Base-by-base conservation (phyloP, 2,888 invertebrate species). In the Lasioglossum vierecki region DNA sequence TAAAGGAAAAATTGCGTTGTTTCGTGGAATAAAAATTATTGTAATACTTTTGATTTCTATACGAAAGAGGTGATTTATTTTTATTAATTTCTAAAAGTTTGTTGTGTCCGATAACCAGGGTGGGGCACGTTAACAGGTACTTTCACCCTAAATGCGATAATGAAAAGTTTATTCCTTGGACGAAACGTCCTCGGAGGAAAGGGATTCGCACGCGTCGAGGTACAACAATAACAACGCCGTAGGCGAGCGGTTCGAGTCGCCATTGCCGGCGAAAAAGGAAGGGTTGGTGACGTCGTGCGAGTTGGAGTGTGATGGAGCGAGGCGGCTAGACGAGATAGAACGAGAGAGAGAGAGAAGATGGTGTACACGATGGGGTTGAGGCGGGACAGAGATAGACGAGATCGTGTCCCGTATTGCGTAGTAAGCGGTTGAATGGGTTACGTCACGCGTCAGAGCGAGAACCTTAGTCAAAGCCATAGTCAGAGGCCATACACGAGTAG, bases 381-480 rank as follows among this genome's bases (percentile, higher is more conserved):
- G 46, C 18, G 26, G 46, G 57, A 1, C 41, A 44, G 44, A 53
- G 49, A 46, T 76, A 46, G 70, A 53, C 60, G 72, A n/a, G 70
- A 84, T 75, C 15, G 85, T 84, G 88, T 91, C 89, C 90, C 88
- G 91, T 93, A 92, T 93, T 93, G 93, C 93, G 93, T 93, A 93
- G 92, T 91, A 92, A 91, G 89, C 90, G 93, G 92, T 93, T 93
- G 93, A 93, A 93, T 93, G 93, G 92, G 93, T 93, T 93, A 93
- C 93, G 93, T 93, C 93, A 93, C 91, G 89, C 90, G 90, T 63
- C 85, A 63, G 82, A 88, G 88, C 49, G 49, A 53, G 49, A 22
- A 22, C 22, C 49, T 5, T 22, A 22, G 49, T 49, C 22, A 22
- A 8, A 46, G 46, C 46, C 15, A 46, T 46, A 46, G 46, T 15